Base-by-base conservation (phyloP, 2,888 invertebrate species). In the Doris montereyensis region DNA sequence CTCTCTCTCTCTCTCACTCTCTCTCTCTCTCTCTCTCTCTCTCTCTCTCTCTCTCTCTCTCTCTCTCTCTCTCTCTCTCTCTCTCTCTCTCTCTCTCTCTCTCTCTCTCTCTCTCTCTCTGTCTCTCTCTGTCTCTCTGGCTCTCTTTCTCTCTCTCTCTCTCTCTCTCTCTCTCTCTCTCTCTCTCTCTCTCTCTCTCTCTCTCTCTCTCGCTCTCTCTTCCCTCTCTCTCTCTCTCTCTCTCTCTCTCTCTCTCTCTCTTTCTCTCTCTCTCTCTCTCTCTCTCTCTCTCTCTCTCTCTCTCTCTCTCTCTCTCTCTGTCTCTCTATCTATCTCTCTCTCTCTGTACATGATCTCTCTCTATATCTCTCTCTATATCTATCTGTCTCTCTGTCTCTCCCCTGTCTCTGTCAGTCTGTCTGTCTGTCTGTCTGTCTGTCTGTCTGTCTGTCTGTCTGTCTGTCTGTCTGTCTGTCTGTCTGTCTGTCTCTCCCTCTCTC, bases 201-300 rank as follows among this genome's bases (percentile, higher is more conserved):
- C 17, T 17, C 17, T 41, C 52, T 41, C 17, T 17, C 17, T 41
- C 52, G 5, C 17, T 17, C 17, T 41, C 52, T 41, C 17, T 17
- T 41, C 17, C 52, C 17, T 41, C 52, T 41, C 17, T 17, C 5
- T 41, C 52, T 41, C 17, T 17, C 17, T 17, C 17, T 41, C 17
- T 41, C 52, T 41, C 17, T 41, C 17, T 41, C 52, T 41, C 17
- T 41, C 17, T 41, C 17, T 17, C 17, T 41, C 17, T 41, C 17
- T 41, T 41, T 41, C 17, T 41, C 17, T 17, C 52, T 26, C n/a
- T n/a, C n/a, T n/a, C n/a, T n/a, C n/a, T n/a, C n/a, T n/a, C n/a
- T n/a, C n/a, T n/a, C n/a, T n/a, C n/a, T n/a, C n/a, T 26, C 67
- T 67, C 28, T 67, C 67, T 67, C 5, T 28, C 5, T 67, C 67